Evolutionary conservation across 2,113 vertebrate species (phyloP).

Genomic region (Glaucomys volans): DNA sequence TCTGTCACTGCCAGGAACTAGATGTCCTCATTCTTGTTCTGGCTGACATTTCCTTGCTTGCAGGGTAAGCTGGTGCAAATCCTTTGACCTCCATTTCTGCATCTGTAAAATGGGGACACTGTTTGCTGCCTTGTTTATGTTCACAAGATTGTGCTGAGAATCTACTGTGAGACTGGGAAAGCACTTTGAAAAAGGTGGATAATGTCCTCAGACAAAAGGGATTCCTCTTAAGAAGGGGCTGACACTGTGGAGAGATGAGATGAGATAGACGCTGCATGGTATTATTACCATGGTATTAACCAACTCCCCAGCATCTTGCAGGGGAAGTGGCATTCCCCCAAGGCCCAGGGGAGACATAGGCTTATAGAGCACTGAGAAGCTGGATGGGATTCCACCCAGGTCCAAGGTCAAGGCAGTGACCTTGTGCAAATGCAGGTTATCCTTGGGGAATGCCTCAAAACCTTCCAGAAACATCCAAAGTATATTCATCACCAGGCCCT

Average conservation of each 20-base stretch:
- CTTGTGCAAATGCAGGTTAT: background rate
- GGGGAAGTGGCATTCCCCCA: background rate
- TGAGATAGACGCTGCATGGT: background rate
- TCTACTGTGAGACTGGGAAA: background rate
- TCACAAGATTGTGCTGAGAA: background rate
- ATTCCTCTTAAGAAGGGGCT: slow-evolving; percentile 28
- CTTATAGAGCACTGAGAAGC: background rate
- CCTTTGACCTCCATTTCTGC: background rate
- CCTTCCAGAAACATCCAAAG: slow-evolving; percentile 9
- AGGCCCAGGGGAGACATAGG: background rate
- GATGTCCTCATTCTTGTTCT: background rate
- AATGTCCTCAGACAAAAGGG: background rate
- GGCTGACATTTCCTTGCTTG: background rate
- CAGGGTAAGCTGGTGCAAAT: background rate
- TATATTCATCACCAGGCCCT: background rate
- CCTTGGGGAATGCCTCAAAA: background rate
- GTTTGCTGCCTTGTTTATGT: background rate
- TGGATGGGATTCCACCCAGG: background rate
- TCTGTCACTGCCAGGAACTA: background rate
- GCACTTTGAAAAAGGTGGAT: background rate
- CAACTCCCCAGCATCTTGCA: background rate
- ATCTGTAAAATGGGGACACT: background rate
- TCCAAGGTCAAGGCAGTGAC: background rate
- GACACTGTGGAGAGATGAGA: background rate
- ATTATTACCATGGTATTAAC: too few species aligned